Evolutionary conservation across 1,140 invertebrate species (phyloP), one percentile per base, ranked within the genome.

Genomic region (Rhopalosiphum padi): DNA sequence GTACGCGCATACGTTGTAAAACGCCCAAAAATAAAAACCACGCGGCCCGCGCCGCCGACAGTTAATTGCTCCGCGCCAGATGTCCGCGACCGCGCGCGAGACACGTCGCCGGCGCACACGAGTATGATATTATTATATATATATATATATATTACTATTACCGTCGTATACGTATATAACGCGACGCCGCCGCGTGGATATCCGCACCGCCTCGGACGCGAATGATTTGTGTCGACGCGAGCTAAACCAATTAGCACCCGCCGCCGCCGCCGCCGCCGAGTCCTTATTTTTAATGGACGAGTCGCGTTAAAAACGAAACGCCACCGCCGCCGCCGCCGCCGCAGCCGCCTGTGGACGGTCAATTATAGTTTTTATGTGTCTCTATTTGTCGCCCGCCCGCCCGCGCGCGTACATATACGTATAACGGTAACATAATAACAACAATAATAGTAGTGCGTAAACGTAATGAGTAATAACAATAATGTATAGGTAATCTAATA

Each of bases 161-260:
- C 18, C 15, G 48, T 2, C 0, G 48, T 51, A 23, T 53, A 53
- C 53, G 22, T 53, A 85, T 83, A 37, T 83, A 83, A 35, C 83
- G 83, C 83, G 5, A 8, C 43, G 30, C 7, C 43, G 41, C 25
- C 41, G 43, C 25, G 43, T 43, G 85, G 22, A 87, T 25, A 87
- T 87, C 25, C 43, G 85, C 35, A 15, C 30, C 35, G 35, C 35
- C 23, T 85, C 41, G 83, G 83, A 91, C 90, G 35, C 90, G 60
- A 77, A 91, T 91, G 90, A 91, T 91, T 91, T 91, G 90, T 91
- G 90, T 91, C 77, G 55, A 91, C 90, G 77, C 41, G 68, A 22
- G 90, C 60, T 83, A 91, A 91, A n/a, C 60, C 43, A 83, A 82
- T 91, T 91, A 82, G 48, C 89, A 60, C 48, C 35, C 37, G 37